phyloP scores from a whole-genome alignment of 2,113 vertebrate species.

The Galeopterus variegatus region DNA sequence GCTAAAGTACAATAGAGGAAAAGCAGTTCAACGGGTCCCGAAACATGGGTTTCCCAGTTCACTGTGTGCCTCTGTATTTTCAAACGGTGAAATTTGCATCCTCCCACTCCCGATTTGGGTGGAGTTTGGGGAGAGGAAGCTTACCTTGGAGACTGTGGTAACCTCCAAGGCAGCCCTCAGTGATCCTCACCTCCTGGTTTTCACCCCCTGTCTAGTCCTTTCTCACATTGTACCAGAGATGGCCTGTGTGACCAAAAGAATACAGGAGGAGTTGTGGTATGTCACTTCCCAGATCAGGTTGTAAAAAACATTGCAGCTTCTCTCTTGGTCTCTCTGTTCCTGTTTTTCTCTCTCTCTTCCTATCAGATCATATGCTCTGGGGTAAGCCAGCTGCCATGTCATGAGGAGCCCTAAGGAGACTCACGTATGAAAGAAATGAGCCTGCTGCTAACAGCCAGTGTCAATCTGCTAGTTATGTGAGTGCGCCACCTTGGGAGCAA shows the following conservation, averaged over 20 bases:
- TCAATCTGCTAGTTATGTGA: background rate
- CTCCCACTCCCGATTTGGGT: background rate
- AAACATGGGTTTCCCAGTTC: background rate
- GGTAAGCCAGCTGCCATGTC: background rate
- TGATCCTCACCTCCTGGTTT: background rate
- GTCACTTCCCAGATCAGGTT: background rate
- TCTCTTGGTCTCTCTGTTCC: background rate
- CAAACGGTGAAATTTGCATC: background rate
- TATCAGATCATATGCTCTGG: background rate
- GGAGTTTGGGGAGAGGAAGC: background rate
- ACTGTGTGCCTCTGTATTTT: background rate
- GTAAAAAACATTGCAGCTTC: background rate
- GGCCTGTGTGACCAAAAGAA: background rate
- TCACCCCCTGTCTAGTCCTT: background rate
- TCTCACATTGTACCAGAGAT: background rate
- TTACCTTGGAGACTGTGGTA: background rate
- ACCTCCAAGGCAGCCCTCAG: background rate
- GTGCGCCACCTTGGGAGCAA: background rate
- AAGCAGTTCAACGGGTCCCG: background rate
- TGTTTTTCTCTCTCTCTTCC: background rate
- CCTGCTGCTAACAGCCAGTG: background rate
- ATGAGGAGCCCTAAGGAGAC: background rate
- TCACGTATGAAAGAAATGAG: background rate
- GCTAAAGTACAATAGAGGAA: background rate
- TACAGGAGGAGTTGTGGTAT: background rate